phyloP scores from a whole-genome alignment of 2,888 invertebrate species.

The Cyrtodaria siliqua region DNA sequence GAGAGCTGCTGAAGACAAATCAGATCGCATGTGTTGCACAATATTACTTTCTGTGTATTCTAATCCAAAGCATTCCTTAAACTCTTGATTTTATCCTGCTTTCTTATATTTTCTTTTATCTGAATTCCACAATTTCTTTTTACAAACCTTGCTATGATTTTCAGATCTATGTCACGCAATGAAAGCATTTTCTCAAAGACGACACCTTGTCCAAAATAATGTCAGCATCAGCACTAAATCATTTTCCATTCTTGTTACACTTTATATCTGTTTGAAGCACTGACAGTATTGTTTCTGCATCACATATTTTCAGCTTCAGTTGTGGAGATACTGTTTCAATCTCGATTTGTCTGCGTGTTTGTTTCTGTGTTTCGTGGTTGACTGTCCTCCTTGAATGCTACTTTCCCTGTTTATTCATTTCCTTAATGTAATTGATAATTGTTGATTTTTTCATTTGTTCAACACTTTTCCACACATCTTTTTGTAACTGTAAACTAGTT shows the following conservation, averaged over 20 bases:
- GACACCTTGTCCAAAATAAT: background rate
- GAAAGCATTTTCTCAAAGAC: background rate
- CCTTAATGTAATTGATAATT: constrained; percentile 3
- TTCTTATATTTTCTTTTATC: constrained; percentile 22
- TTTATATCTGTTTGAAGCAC: constrained; percentile 17
- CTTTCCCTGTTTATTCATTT: constrained; percentile 6
- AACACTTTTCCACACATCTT: constrained; percentile 14
- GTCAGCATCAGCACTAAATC: background rate
- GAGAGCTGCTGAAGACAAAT: background rate
- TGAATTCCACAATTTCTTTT: constrained; percentile 4
- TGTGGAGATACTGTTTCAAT: too few species aligned
- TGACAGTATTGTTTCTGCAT: too few species aligned
- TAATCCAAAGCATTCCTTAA: too few species aligned
- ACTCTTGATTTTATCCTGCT: too few species aligned
- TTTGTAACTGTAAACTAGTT: constrained; percentile 23
- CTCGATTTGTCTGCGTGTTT: too few species aligned
- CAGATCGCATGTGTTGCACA: too few species aligned
- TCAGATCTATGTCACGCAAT: constrained; percentile 19
- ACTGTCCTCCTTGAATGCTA: too few species aligned
- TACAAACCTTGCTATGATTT: constrained; percentile 18
- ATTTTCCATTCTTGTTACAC: constrained; percentile 18
- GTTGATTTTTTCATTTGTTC: background rate
- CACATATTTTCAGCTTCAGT: too few species aligned
- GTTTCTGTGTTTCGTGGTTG: too few species aligned
- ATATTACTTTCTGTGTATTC: too few species aligned